Conservation (phyloP, 2,797 vertebrate species). For the Rhincodon typus region DNA sequence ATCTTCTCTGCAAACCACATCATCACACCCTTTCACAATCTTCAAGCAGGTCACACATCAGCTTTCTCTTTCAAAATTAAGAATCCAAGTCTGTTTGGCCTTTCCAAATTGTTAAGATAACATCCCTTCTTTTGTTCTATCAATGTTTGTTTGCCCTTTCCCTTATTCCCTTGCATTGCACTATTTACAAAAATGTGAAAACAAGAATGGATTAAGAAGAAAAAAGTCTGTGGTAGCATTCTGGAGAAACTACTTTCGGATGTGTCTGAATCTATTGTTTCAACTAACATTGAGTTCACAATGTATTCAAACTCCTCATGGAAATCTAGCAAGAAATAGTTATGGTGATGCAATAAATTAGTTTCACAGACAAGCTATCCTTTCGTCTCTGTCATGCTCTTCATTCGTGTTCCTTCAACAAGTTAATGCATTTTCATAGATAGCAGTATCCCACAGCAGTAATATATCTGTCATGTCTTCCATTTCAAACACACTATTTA, state of each 20-base stretch:
- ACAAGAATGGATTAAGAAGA: background rate
- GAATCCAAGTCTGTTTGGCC: too few species aligned
- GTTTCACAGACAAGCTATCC: background rate
- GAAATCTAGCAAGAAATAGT: background rate
- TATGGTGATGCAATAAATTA: background rate
- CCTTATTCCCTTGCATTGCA: background rate
- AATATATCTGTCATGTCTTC: slow-evolving; percentile 19
- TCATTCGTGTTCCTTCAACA: background rate
- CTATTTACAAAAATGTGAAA: background rate
- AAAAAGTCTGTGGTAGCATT: background rate
- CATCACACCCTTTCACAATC: background rate
- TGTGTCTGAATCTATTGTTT: background rate
- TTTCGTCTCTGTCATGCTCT: background rate
- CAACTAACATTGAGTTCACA: background rate
- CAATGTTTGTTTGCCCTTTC: background rate
- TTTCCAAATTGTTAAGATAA: background rate
- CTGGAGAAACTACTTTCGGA: background rate
- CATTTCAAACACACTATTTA: background rate
- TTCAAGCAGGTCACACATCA: background rate
- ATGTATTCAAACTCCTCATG: background rate
- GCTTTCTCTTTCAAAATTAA: too few species aligned
- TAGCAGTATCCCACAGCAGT: background rate
- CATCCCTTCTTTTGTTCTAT: background rate
- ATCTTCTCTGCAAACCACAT: background rate
- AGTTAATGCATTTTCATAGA: background rate